These are phyloP conservation scores for Notamacropus eugenii DNA, from an alignment of 2,797 vertebrate genomes.

Conservation along the genomic window DNA sequence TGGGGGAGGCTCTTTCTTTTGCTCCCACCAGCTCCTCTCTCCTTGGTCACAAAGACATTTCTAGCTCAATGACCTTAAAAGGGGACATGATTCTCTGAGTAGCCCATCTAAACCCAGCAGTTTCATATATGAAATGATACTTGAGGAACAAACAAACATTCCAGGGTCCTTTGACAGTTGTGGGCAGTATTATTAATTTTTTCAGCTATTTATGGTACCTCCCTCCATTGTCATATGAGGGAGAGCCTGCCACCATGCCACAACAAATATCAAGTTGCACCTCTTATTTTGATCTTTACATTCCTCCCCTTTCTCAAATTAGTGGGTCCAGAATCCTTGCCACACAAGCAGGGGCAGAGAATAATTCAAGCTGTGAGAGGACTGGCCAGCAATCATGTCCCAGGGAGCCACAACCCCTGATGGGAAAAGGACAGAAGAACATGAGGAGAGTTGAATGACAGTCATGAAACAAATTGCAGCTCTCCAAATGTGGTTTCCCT, in stretches of 20 bases:
- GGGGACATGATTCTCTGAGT: neutral
- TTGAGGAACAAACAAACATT: neutral
- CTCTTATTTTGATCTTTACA: rapidly evolving
- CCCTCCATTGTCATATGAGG: neutral
- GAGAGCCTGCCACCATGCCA: neutral
- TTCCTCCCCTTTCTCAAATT: slow-evolving; percentile 2
- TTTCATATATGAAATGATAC: neutral
- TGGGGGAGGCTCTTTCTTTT: neutral
- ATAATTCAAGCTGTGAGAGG: neutral
- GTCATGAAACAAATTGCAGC: neutral
- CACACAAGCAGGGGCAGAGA: neutral
- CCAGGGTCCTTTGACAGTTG: neutral
- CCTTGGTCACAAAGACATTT: neutral
- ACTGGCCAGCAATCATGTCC: neutral
- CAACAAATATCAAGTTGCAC: neutral
- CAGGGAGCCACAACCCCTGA: neutral
- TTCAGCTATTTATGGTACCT: neutral
- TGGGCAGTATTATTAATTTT: neutral
- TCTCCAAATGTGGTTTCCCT: neutral
- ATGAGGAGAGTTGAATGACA: neutral
- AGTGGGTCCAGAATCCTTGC: neutral
- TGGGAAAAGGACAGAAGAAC: neutral
- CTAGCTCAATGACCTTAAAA: neutral
- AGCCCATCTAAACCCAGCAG: neutral
- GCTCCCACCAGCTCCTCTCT: neutral